phyloP scores from a whole-genome alignment of 2,113 vertebrate genomes.

The Pyxicephalus adspersus region DNA sequence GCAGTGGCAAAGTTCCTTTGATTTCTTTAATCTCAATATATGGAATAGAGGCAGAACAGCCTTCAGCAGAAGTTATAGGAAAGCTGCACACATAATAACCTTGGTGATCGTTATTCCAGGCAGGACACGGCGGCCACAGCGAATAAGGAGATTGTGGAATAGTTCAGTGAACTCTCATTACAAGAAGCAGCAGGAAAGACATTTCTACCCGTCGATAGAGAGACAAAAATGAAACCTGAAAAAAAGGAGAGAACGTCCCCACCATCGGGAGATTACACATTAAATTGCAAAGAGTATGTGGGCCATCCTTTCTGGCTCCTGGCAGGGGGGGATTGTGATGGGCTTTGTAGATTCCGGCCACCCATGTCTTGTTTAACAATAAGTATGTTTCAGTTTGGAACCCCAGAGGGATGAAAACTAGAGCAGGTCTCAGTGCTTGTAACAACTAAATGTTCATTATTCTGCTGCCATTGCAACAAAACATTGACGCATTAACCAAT shows the following conservation, averaged over 20 bases:
- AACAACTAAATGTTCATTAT: too few relatives aligned
- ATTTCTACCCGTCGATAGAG: not conserved
- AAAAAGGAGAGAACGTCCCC: not conserved
- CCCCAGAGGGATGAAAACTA: not conserved
- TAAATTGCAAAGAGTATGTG: not conserved
- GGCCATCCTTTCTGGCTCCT: not conserved
- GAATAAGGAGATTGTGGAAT: not conserved
- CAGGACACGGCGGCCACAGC: not conserved
- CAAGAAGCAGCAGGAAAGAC: not conserved
- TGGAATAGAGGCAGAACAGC: not conserved
- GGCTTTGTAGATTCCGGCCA: not conserved
- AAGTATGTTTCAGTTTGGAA: not conserved
- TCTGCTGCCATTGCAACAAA: too few relatives aligned
- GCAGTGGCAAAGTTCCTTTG: too few relatives aligned
- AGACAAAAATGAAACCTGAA: not conserved
- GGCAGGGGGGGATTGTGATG: not conserved
- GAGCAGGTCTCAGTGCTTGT: too few relatives aligned
- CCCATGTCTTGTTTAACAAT: not conserved
- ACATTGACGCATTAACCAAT: too few relatives aligned
- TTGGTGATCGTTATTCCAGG: not conserved
- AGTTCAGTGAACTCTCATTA: slow-evolving; percentile 21
- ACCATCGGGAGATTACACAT: not conserved
- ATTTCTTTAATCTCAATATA: not conserved
- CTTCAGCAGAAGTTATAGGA: not conserved
- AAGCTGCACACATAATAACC: not conserved